Conservation (phyloP, 1,140 invertebrate species). For the Andricus grossulariae region DNA sequence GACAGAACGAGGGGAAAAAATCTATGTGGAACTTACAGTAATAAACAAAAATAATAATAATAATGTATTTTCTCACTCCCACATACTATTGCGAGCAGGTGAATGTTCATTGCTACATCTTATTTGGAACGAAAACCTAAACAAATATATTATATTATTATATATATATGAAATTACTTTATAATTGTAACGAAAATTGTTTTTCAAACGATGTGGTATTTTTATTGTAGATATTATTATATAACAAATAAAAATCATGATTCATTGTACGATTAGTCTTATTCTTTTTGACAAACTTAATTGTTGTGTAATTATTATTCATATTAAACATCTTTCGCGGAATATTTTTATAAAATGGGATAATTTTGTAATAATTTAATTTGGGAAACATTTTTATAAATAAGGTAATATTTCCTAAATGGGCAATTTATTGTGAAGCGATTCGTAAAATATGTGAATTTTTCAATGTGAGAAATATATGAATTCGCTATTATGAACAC, state of each 20-base stretch:
- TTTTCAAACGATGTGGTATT: conserved; percentile 76
- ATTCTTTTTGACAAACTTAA: neutral
- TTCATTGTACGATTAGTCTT: conserved; percentile 65
- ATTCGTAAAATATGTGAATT: too few relatives aligned
- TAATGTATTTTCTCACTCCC: conserved; percentile 74
- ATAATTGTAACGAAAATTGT: conserved; percentile 76
- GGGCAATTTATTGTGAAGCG: too few relatives aligned
- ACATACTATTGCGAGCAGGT: conserved; percentile 61
- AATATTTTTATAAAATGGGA: too few relatives aligned
- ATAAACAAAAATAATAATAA: conserved; percentile 52
- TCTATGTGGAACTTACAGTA: conserved; percentile 68
- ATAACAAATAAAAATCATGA: conserved; percentile 75
- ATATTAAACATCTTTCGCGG: too few relatives aligned
- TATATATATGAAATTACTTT: conserved; percentile 69
- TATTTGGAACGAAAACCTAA: conserved; percentile 73
- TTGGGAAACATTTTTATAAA: too few relatives aligned
- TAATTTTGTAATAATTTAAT: too few relatives aligned
- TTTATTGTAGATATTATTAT: conserved; percentile 76
- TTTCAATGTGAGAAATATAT: too few relatives aligned
- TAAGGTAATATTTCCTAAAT: too few relatives aligned
- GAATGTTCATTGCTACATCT: conserved; percentile 73
- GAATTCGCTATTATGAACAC: too few relatives aligned
- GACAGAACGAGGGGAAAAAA: conserved; percentile 66
- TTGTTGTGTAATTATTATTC: too few relatives aligned
- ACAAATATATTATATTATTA: conserved; percentile 69